Conservation (phyloP, 2,797 vertebrate genomes). For the Scarus forsteni region DNA sequence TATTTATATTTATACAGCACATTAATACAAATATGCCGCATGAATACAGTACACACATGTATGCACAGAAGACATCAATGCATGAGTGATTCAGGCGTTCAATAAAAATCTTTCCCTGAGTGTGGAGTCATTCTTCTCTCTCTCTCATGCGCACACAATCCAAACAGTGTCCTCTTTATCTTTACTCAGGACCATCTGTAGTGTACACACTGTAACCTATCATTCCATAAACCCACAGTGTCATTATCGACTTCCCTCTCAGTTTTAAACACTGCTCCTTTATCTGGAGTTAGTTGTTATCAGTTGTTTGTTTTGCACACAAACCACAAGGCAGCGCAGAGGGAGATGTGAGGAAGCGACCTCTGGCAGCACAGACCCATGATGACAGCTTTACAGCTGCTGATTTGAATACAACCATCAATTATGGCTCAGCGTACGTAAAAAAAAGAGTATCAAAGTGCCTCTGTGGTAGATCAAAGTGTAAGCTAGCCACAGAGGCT, state of each 20-base stretch:
- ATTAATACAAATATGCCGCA: conserved; percentile 49
- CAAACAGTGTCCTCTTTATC: conserved; percentile 60
- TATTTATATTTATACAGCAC: conserved; percentile 46
- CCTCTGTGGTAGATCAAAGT: conserved; percentile 30
- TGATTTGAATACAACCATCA: conserved; percentile 71
- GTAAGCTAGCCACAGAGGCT: conserved; percentile 3
- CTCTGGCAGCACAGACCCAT: conserved; percentile 58
- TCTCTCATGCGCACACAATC: conserved; percentile 26
- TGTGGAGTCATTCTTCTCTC: conserved; percentile 3
- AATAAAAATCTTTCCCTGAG: conserved; percentile 34
- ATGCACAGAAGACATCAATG: conserved; percentile 15
- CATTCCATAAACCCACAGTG: conserved; percentile 48
- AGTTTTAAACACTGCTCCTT: conserved; percentile 51
- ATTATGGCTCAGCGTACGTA: conserved; percentile 44
- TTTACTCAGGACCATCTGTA: conserved; percentile 50
- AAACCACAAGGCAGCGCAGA: conserved; percentile 43
- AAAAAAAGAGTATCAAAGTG: conserved; percentile 55
- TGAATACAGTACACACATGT: conserved; percentile 43
- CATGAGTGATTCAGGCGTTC: conserved; percentile 33
- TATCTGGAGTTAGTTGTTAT: conserved; percentile 64
- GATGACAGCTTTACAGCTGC: conserved; percentile 73
- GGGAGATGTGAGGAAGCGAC: conserved; percentile 56
- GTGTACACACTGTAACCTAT: conserved; percentile 63
- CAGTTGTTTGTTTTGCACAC: conserved; percentile 73
- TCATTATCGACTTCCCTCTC: conserved; percentile 70